Conservation (phyloP, 1,140 invertebrate genomes). For the Pseudoatta argentina region DNA sequence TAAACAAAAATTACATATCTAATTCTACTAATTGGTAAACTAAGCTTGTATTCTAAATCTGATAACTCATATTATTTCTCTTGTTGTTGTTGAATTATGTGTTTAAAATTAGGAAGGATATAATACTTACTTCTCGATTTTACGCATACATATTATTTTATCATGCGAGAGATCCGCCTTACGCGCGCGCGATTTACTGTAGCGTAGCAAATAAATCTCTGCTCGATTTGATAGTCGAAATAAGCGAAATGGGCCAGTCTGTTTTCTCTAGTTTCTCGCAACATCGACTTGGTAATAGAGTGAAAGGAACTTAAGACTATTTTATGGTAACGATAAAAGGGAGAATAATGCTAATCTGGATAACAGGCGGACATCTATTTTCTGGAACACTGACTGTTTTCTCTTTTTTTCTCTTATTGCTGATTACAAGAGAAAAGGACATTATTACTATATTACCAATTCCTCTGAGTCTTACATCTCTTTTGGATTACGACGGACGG, state of each 20-base stretch:
- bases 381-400: slow-evolving; percentile 7
- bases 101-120: no score
- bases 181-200: not conserved
- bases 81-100: no score
- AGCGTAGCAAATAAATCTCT: not conserved
- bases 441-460: slow-evolving; percentile 76
- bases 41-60: no score
- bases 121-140: not conserved
- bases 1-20: no score
- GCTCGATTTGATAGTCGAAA: not conserved
- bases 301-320: not conserved
- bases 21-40: no score
- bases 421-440: slow-evolving; percentile 49
- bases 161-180: not conserved
- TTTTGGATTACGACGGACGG: slow-evolving; percentile 65
- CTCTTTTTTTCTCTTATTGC: slow-evolving; percentile 56
- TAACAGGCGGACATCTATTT: slow-evolving; percentile 66
- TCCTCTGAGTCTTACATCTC: slow-evolving; percentile 53
- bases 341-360: slow-evolving; percentile 48
- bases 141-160: not conserved
- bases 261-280: not conserved
- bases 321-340: slow-evolving; percentile 5
- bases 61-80: no score
- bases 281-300: slow-evolving; percentile 9
- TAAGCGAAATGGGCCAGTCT: slow-evolving; percentile 10